These are phyloP conservation scores for Sphaerophoria rueppellii DNA, from an alignment of 2,888 invertebrate species.

Conservation along the genomic window DNA sequence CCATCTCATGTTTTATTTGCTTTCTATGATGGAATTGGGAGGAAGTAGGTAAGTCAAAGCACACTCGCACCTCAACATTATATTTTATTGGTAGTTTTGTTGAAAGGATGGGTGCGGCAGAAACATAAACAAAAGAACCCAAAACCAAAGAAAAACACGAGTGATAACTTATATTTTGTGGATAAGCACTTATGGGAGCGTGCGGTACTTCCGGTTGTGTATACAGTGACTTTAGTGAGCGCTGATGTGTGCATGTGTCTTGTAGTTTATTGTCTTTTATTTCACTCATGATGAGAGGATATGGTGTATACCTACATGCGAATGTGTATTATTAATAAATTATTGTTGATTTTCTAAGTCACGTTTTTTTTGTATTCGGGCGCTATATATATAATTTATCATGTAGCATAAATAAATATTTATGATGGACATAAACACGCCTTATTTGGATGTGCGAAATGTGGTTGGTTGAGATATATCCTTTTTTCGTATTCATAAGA, in stretches of 20 bases:
- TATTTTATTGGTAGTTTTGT: conserved; percentile 39
- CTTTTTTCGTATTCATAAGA: conserved; percentile 13
- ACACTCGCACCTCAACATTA: background rate
- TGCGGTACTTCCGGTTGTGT: too few relatives aligned
- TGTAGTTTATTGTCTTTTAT: conserved; percentile 19
- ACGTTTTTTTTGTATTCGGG: conserved; percentile 17
- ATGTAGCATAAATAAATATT: conserved; percentile 45
- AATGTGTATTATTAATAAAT: conserved; percentile 12
- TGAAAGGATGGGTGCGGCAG: conserved; percentile 18
- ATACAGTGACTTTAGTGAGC: background rate
- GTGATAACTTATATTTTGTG: conserved; percentile 57
- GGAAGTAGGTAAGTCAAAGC: too few relatives aligned
- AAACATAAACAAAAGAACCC: conserved; percentile 5
- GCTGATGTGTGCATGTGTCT: conserved; percentile 15
- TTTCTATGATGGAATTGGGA: too few relatives aligned
- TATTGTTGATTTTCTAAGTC: conserved; percentile 34
- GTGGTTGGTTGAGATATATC: conserved; percentile 9
- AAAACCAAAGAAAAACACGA: conserved; percentile 43
- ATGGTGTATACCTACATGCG: background rate
- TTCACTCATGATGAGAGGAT: background rate
- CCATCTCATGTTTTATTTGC: background rate
- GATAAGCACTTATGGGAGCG: conserved; percentile 18
- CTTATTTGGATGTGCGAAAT: conserved; percentile 1
- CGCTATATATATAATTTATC: conserved; percentile 15
- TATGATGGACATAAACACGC: conserved; percentile 34